These are phyloP conservation scores for Lutjanus argentimaculatus DNA, from an alignment of 2,797 vertebrate genomes.

Conservation along the genomic window DNA sequence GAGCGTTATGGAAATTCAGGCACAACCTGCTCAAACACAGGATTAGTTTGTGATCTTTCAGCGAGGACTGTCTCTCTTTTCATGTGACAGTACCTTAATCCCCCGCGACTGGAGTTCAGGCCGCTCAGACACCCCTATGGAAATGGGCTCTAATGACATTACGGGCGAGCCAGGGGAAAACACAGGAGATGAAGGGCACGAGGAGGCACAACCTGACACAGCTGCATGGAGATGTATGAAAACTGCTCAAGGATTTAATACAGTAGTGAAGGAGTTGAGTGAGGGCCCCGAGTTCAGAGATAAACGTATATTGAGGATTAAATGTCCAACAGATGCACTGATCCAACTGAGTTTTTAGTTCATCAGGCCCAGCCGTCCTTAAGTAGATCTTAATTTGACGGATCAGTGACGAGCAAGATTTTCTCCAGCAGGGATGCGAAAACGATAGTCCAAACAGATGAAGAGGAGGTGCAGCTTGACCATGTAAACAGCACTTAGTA, in stretches of 20 bases:
- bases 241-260: slow-evolving; percentile 60
- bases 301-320: slow-evolving; percentile 58
- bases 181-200: slow-evolving; percentile 66
- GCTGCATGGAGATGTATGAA: slow-evolving; percentile 52
- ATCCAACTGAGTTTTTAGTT: slow-evolving; percentile 56
- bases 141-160: slow-evolving; percentile 77
- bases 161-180: slow-evolving; percentile 70
- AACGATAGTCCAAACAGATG: slow-evolving; percentile 41
- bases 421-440: slow-evolving; percentile 26
- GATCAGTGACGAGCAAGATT: slow-evolving; percentile 53
- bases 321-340: slow-evolving; percentile 58
- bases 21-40: slow-evolving; percentile 78
- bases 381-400: slow-evolving; percentile 68
- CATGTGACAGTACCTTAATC: slow-evolving; percentile 80
- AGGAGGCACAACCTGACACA: slow-evolving; percentile 57
- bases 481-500: slow-evolving; percentile 71
- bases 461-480: slow-evolving; percentile 50
- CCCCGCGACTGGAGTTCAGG: slow-evolving; percentile 61
- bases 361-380: slow-evolving; percentile 48
- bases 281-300: slow-evolving; percentile 44
- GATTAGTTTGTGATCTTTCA: slow-evolving; percentile 81
- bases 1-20: slow-evolving; percentile 72
- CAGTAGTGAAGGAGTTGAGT: slow-evolving; percentile 33
- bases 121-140: slow-evolving; percentile 62
- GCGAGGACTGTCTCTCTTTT: slow-evolving; percentile 73